Conservation (phyloP, 1,140 invertebrate genomes). For the Hypsibius dujardini region DNA sequence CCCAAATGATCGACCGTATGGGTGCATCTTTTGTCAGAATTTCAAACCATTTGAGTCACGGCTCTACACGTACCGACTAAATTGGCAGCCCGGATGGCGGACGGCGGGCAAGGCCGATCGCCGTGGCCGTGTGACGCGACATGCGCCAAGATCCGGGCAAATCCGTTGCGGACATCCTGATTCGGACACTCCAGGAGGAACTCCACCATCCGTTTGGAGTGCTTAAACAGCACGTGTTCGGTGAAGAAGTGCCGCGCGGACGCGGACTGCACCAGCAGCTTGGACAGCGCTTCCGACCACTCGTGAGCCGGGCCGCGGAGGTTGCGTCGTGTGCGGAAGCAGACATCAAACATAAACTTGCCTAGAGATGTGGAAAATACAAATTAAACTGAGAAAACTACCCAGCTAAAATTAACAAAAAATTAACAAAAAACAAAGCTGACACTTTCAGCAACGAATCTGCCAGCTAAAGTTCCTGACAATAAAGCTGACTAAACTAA, state of each 20-base stretch:
- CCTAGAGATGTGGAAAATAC: background rate
- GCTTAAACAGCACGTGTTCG: background rate
- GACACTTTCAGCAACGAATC: no score
- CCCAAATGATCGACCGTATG: no score
- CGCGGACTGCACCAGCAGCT: background rate
- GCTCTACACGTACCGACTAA: background rate
- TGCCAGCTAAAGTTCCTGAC: no score
- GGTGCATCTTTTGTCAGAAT: no score
- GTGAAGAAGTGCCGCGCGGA: background rate
- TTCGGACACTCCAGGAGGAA: background rate
- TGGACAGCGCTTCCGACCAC: background rate
- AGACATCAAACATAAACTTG: constrained; percentile 6
- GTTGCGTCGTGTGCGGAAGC: background rate
- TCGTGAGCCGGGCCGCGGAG: background rate
- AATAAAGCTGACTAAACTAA: no score
- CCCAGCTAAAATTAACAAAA: no score
- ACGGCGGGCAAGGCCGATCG: background rate
- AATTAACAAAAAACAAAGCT: no score
- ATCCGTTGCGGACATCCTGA: background rate
- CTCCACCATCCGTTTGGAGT: background rate
- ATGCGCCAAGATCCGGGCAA: background rate
- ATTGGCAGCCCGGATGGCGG: background rate
- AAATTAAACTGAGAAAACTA: no score
- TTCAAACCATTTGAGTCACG: no score
- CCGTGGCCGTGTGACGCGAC: background rate